Conservation (phyloP, 2,113 vertebrate species). For the Pseudolaguvia tuberculata region DNA sequence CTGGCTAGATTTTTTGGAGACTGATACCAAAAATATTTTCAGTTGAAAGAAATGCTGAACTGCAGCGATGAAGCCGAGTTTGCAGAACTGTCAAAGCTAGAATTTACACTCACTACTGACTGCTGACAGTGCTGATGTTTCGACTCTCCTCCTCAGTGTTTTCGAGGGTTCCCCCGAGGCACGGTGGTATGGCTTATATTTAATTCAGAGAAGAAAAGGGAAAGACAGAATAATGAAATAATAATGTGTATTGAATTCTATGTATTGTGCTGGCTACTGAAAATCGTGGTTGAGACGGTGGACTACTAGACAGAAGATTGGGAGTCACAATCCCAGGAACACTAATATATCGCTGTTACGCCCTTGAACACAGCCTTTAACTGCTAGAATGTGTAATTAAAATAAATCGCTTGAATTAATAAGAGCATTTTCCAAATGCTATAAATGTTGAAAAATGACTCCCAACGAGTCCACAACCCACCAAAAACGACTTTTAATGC, state of each 20-base stretch:
- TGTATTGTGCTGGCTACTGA: no score
- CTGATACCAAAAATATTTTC: background rate
- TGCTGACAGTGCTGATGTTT: background rate
- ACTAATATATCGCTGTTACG: no score
- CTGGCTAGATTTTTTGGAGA: background rate
- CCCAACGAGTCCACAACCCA: background rate
- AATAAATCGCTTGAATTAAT: no score
- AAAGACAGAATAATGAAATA: background rate
- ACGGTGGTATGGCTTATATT: background rate
- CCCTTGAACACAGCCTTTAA: no score
- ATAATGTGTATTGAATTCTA: no score
- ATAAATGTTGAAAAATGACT: no score
- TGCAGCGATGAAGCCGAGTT: background rate
- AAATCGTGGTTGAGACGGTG: no score
- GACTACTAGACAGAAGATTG: no score
- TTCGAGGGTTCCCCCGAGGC: background rate
- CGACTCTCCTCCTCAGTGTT: background rate
- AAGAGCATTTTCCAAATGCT: no score
- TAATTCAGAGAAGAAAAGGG: background rate
- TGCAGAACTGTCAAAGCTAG: background rate
- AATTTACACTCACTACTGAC: background rate
- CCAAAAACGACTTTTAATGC: background rate
- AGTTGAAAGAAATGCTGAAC: background rate
- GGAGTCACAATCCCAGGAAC: no score
- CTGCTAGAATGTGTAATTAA: no score